phyloP scores from a whole-genome alignment of 1,140 invertebrate species.

The Drosophila arawakana region DNA sequence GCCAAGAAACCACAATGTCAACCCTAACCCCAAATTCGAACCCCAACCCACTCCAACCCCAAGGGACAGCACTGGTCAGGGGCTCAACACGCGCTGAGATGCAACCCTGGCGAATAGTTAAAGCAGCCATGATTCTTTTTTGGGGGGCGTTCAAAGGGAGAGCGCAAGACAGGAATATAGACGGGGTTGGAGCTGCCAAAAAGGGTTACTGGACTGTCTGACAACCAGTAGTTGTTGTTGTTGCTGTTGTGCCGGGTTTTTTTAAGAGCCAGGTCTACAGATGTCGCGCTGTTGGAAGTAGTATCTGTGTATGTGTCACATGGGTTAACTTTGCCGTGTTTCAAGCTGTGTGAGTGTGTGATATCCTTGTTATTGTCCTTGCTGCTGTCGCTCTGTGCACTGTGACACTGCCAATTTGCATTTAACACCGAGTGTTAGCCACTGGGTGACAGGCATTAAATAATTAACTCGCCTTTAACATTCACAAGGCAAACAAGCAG shows the following conservation, averaged over 20 bases:
- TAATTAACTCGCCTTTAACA: slow-evolving; percentile 69
- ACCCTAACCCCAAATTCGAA: not conserved
- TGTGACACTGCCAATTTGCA: slow-evolving; percentile 73
- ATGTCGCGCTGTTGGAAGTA: slow-evolving; percentile 18
- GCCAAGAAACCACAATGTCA: slow-evolving; percentile 26
- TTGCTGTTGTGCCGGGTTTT: slow-evolving; percentile 17
- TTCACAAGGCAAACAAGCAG: slow-evolving; percentile 47
- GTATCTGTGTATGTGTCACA: slow-evolving; percentile 22
- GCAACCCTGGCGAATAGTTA: slow-evolving; percentile 34
- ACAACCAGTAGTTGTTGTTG: slow-evolving; percentile 1
- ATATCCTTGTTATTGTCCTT: slow-evolving; percentile 50
- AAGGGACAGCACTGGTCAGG: slow-evolving; percentile 1
- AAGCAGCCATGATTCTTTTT: slow-evolving; percentile 27
- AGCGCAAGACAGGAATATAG: not conserved
- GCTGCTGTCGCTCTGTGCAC: slow-evolving; percentile 14
- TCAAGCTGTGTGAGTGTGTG: slow-evolving; percentile 36
- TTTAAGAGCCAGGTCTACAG: slow-evolving; percentile 26
- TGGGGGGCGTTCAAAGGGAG: slow-evolving; percentile 6
- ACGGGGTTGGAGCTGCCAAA: not conserved
- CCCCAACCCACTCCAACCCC: slow-evolving; percentile 1
- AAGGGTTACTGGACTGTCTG: slow-evolving; percentile 21
- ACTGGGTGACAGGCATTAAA: slow-evolving; percentile 79
- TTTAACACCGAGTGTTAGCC: slow-evolving; percentile 74
- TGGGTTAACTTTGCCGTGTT: slow-evolving; percentile 44
- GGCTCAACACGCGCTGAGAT: slow-evolving; percentile 22